Conservation (phyloP, 23 tunicate genomes). For the Phallusia fumigata region DNA sequence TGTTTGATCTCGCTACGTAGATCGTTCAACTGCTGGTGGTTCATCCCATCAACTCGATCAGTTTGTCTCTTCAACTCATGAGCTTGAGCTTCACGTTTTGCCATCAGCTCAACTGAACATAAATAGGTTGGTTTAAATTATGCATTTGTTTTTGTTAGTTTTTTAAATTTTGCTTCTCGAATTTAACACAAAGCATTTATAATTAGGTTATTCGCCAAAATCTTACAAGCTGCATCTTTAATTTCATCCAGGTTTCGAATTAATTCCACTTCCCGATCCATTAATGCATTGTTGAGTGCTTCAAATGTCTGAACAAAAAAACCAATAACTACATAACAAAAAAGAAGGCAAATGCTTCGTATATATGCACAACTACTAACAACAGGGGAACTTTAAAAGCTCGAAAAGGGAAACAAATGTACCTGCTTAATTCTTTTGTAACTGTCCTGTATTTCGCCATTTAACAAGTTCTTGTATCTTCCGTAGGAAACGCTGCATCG, state of each 20-base stretch:
- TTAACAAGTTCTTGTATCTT: slow-evolving; percentile 29
- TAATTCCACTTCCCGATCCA: slow-evolving; percentile 41
- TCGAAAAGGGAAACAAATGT: too few relatives aligned
- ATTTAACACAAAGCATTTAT: too few relatives aligned
- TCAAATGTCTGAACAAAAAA: slow-evolving; percentile 34
- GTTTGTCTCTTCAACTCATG: slow-evolving; percentile 34
- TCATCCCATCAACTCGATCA: slow-evolving; percentile 45
- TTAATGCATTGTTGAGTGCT: slow-evolving; percentile 17
- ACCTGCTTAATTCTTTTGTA: slow-evolving; percentile 50
- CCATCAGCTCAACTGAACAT: slow-evolving; percentile 26
- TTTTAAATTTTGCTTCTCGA: too few relatives aligned
- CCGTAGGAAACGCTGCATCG: slow-evolving; percentile 51
- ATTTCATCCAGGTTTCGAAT: slow-evolving; percentile 34
- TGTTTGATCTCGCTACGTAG: slow-evolving; percentile 53
- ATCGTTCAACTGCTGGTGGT: slow-evolving; percentile 38
- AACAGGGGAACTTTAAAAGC: too few relatives aligned
- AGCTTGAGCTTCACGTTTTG: slow-evolving; percentile 45
- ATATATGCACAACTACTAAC: too few relatives aligned
- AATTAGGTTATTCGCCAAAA: too few relatives aligned
- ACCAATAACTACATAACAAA: too few relatives aligned
- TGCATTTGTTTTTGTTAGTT: too few relatives aligned
- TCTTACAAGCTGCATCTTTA: slow-evolving; percentile 56
- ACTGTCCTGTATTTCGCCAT: slow-evolving; percentile 51
- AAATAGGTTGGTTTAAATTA: too few relatives aligned
- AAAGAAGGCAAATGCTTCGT: too few relatives aligned